phyloP scores from a whole-genome alignment of 1,140 invertebrate genomes.

The Choristoneura fumiferana region DNA sequence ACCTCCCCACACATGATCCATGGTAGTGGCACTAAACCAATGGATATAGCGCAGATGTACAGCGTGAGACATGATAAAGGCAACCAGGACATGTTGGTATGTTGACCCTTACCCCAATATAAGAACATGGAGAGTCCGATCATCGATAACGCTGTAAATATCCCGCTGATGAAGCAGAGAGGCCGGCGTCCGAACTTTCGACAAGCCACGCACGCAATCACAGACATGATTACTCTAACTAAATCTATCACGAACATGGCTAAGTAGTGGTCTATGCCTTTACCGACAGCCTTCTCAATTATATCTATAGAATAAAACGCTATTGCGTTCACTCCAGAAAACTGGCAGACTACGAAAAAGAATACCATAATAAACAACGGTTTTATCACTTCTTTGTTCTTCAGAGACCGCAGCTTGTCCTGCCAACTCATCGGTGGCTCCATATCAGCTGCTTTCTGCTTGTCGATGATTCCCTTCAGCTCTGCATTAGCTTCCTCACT shows the following conservation, averaged over 20 bases:
- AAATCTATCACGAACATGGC: conserved; percentile 83
- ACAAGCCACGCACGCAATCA: conserved; percentile 79
- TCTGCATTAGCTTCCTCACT: conserved; percentile 71
- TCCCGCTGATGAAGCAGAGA: conserved; percentile 79
- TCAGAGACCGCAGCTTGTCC: conserved; percentile 56
- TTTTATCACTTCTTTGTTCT: conserved; percentile 73
- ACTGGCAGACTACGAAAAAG: conserved; percentile 82
- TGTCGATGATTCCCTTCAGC: conserved; percentile 69
- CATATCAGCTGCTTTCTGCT: conserved; percentile 54
- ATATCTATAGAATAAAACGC: conserved; percentile 86
- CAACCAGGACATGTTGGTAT: conserved; percentile 69
- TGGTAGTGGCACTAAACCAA: conserved; percentile 82
- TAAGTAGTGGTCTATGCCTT: conserved; percentile 78
- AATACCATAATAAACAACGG: conserved; percentile 81
- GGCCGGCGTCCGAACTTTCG: conserved; percentile 80
- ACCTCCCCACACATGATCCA: conserved; percentile 85
- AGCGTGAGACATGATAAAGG: conserved; percentile 76
- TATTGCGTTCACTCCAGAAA: conserved; percentile 84
- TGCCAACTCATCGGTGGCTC: conserved; percentile 49
- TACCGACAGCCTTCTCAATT: conserved; percentile 77
- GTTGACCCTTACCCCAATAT: conserved; percentile 42
- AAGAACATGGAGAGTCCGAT: conserved; percentile 71
- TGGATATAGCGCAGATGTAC: conserved; percentile 79
- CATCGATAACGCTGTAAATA: conserved; percentile 78
- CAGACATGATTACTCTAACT: conserved; percentile 82